Evolutionary conservation across 92 coral and sea anemone species (phyloP), one percentile per base, ranked within the genome.

Genomic region (Porites rus): DNA sequence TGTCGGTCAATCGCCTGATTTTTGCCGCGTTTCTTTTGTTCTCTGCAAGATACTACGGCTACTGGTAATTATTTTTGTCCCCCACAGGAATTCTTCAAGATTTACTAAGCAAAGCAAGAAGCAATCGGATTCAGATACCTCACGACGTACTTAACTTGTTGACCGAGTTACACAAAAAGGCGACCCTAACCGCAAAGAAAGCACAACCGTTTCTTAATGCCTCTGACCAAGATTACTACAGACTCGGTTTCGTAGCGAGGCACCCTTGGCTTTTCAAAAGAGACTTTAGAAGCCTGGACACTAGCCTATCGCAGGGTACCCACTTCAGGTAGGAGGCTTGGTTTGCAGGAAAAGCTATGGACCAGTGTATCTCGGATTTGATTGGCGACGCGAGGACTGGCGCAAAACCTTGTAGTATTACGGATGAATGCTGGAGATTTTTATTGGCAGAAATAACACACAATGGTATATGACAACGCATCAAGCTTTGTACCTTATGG

Each of bases 401-500:
- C 3, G 61, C 84, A 14, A 65, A 2, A 20, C 74, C 74, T 65
- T 79, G 84, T 38, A 79, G n/a, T 1, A 64, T 79, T 21, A 64
- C 74, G 12, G 84, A 64, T 18, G 19, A 65, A 52, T 79, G 84
- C 50, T 79, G 74, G 84, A 51, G 50, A 7, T 46, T 79, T n/a
- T n/a, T 66, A 31, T 79, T 43, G 46, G 46, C 18, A 53, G 72
- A 20, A 51, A 65, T 50, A 67, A 67, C 46, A 65, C 74, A 22
- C 65, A 18, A 18, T 64, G 84, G 10, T 79, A 79, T 71, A 67
- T 64, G 74, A 65, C 74, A n/a, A 79, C 84, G 2, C 84, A 79
- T 53, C 84, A 79, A 79, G 84, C 74, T 53, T 21, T 79, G 54
- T 79, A 79, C 14, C 65, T 79, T 13, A 79, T 79, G 84, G 51